These are phyloP conservation scores for Zaprionus ghesquierei DNA, from an alignment of 1,140 invertebrate species.

Conservation along the genomic window DNA sequence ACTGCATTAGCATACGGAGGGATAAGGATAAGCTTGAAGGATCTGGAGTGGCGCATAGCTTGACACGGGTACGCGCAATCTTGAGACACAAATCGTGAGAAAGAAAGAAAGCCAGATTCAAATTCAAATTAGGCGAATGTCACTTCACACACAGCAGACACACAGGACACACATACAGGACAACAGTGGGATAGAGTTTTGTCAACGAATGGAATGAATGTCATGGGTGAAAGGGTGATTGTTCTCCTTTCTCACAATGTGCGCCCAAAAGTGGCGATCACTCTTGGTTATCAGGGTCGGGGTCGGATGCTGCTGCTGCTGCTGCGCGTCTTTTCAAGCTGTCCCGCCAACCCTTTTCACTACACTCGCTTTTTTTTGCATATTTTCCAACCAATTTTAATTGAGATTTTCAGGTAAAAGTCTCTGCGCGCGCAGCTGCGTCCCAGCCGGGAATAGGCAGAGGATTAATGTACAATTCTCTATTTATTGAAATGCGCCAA, in stretches of 20 bases:
- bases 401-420: slow-evolving; percentile 76
- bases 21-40: background rate
- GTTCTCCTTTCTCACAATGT: slow-evolving; percentile 69
- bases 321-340: slow-evolving; percentile 58
- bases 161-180: slow-evolving; percentile 12
- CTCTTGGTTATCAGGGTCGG: slow-evolving; percentile 46
- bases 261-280: slow-evolving; percentile 62
- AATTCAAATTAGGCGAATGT: slow-evolving; percentile 75
- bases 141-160: slow-evolving; percentile 63
- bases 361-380: slow-evolving; percentile 8
- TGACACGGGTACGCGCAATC: slow-evolving; percentile 54
- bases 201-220: slow-evolving; percentile 61
- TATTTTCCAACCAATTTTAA: slow-evolving; percentile 63
- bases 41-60: slow-evolving; percentile 57
- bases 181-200: slow-evolving; percentile 47
- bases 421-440: slow-evolving; percentile 57
- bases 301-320: slow-evolving; percentile 29
- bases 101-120: slow-evolving; percentile 57
- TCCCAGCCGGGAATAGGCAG: slow-evolving; percentile 24
- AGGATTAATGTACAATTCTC: slow-evolving; percentile 44
- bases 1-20: slow-evolving; percentile 70
- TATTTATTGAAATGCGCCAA: slow-evolving; percentile 74
- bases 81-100: slow-evolving; percentile 77
- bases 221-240: slow-evolving; percentile 51
- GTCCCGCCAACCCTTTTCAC: slow-evolving; percentile 40